A percentile compares a stretch with the other conserved stretches of the same genome.
Evolutionary conservation across 2,888 invertebrate genomes (phyloP).

Genomic region (Drosophila recens): DNA sequence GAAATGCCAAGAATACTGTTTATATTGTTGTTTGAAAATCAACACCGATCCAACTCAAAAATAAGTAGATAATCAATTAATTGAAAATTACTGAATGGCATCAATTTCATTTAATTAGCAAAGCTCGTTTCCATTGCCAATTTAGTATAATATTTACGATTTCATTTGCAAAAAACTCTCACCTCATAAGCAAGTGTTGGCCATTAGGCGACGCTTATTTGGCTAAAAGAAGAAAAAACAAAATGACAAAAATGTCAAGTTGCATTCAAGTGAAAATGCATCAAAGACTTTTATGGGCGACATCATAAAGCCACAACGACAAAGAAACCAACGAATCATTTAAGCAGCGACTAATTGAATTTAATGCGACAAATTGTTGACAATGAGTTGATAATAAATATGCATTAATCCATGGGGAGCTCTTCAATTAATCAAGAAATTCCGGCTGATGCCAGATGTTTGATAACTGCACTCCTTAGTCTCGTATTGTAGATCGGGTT

Average conservation of each 20-base stretch:
- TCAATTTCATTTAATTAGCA: constrained; percentile 22
- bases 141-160: constrained; percentile 17
- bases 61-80: neutral
- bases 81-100: neutral
- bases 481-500: neutral
- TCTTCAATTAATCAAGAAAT: constrained; percentile 3
- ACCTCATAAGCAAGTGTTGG: constrained; percentile 42
- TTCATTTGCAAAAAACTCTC: constrained; percentile 61
- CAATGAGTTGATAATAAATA: constrained; percentile 16
- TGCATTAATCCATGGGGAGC: constrained; percentile 5
- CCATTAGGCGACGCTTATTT: constrained; percentile 22
- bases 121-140: constrained; percentile 10
- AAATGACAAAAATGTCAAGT: constrained; percentile 43
- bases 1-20: neutral
- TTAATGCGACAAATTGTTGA: constrained; percentile 26
- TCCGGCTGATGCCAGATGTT: constrained; percentile 7
- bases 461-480: constrained; percentile 12
- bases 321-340: constrained; percentile 10
- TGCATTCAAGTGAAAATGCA: constrained; percentile 67
- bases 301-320: constrained; percentile 29
- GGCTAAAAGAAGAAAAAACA: constrained; percentile 24
- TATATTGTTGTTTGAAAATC: neutral
- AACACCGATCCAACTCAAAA: neutral
- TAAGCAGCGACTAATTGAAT: constrained; percentile 13
- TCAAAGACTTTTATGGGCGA: constrained; percentile 41